Evolutionary conservation across 92 coral and sea anemone genomes (phyloP), one percentile per base, ranked within the genome.

Genomic region (Bergia sp.): DNA sequence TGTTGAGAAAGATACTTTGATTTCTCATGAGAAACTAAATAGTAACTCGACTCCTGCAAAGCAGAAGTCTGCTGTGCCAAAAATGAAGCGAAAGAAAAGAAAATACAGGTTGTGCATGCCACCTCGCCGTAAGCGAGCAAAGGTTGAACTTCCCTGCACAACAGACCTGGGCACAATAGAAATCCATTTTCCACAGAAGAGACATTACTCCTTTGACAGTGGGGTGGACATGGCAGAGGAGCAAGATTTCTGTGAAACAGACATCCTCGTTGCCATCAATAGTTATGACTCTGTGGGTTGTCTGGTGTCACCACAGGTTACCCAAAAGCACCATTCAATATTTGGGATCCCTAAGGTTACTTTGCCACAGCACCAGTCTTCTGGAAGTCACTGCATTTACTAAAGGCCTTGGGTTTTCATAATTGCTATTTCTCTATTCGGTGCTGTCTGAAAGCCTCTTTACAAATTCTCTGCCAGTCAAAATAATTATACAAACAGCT

Each of bases 151-250:
- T 79, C 44, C 87, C 18, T 18, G 67, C 15, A 37, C 77, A 5
- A 37, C 43, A 0, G 87, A 72, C 18, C 40, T 84, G 37, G 78
- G 42, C 7, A 15, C 87, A 49, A 55, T 84, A 0, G 87, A 84
- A 44, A 69, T 71, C 16, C 87, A 84, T 84, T 84, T 84, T 55
- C 78, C 87, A 15, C 79, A 84, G 78, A 84, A 84, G 67, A 72
- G 87, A 71, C 79, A 84, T 44, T 84, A 69, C 74, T 84, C 87
- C 3, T 69, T 84, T 12, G 87, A 84, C 44, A 84, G 65, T 44
- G 87, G 77, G 2, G 87, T 71, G 36, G 87, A 72, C 41, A 36
- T 84, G 37, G 21, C 66, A 11, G 87, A 84, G 78, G 77, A 84
- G 2, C 45, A 55, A 16, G 16, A 84, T 44, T 84, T 84, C 64